Conservation (phyloP, 2,113 vertebrate species). For the Ageneiosus marmoratus region DNA sequence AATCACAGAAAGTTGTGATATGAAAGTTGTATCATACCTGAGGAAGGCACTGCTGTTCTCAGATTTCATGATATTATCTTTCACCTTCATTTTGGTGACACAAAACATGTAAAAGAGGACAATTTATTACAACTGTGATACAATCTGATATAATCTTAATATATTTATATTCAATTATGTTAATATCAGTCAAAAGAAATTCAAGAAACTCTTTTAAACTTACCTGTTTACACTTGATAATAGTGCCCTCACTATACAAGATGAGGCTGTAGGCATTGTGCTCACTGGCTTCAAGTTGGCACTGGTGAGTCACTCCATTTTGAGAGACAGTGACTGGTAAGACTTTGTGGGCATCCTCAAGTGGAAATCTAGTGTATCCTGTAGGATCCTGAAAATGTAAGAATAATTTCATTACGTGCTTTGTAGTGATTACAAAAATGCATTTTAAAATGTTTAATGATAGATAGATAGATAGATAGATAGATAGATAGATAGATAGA, state of each 20-base stretch:
- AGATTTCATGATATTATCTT: slow-evolving; percentile 77
- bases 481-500: too few relatives aligned
- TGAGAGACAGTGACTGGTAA: slow-evolving; percentile 65
- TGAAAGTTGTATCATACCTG: slow-evolving; percentile 72
- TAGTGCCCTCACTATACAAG: slow-evolving; percentile 60
- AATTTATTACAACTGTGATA: background rate
- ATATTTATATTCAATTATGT: background rate
- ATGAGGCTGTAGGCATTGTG: slow-evolving; percentile 80
- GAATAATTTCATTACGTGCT: background rate
- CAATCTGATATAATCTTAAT: background rate
- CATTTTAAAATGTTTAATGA: background rate
- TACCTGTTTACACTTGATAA: slow-evolving; percentile 77
- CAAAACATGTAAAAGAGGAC: slow-evolving; percentile 2
- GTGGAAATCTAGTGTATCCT: slow-evolving; percentile 74
- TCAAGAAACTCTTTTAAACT: slow-evolving; percentile 61
- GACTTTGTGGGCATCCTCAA: slow-evolving; percentile 62
- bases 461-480: background rate
- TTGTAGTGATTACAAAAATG: background rate
- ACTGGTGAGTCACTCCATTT: slow-evolving; percentile 55
- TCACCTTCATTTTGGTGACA: slow-evolving; percentile 69
- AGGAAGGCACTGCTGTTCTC: slow-evolving; percentile 75
- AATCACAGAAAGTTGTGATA: too few relatives aligned
- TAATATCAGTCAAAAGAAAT: background rate
- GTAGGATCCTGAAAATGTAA: slow-evolving; percentile 74
- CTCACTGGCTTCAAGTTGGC: slow-evolving; percentile 63